Evolutionary conservation across 2,113 vertebrate species (phyloP), one percentile per base, ranked within the genome.

Genomic region (Chamaea fasciata): DNA sequence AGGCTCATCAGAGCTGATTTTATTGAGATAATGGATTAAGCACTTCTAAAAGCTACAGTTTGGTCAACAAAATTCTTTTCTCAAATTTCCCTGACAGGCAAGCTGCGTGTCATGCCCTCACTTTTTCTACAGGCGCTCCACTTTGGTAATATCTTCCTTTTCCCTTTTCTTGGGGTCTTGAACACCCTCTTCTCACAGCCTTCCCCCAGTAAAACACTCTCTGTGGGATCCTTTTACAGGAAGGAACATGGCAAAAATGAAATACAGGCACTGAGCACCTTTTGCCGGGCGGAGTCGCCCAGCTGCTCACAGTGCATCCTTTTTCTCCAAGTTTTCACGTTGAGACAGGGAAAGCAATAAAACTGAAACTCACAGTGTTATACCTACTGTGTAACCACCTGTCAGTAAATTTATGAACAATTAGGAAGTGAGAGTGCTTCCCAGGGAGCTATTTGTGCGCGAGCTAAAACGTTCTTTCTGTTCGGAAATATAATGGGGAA

Each of bases 401-500:
- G 97, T 97, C 97, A 97, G 98, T 90, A 97, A 98, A 98, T 98
- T 98, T 98, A 98, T 98, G 98, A 98, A 98, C 98, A 98, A 98
- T 98, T 98, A 98, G 97, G 96, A 97, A 97, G 96, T 65, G 74
- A 96, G 97, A 98, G 97, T 94, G 95, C 97, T 98, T 98, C 97
- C 98, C 94, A 95, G 98, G 97, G 97, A 98, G 96, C 95, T 95
- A 98, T 98, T 98, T 97, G 97, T 65, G 84, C 22, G 30, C 59
- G 20, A 73, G 80, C 97, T 97, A 98, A 98, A 98, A 97, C 76
- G 85, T 85, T 98, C 92, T 90, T 95, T 97, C 96, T 95, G 91
- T 82, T 96, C 77, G 6, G 83, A 96, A 96, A 92, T 95, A 95
- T 90, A 97, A 98, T 69, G 95, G 90, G 92, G 96, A 94, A 98